Conservation (phyloP, 2,113 vertebrate species). For the Bothrops jararaca region DNA sequence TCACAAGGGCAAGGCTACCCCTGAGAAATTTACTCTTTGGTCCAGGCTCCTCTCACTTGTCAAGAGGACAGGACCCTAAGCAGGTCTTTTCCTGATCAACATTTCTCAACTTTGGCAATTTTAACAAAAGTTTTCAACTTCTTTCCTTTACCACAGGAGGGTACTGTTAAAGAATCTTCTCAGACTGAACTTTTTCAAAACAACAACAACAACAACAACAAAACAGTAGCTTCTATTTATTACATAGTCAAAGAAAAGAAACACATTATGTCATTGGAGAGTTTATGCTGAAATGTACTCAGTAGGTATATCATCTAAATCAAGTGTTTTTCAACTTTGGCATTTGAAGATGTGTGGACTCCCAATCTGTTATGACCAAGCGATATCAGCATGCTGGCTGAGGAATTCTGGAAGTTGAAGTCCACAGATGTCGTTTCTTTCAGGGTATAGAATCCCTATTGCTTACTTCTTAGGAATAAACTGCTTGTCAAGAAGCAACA, state of each 20-base stretch:
- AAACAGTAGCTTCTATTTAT: neutral
- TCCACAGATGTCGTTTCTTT: neutral
- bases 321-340: neutral
- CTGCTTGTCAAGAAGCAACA: neutral
- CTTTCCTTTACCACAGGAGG: conserved; percentile 64
- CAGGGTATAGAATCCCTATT: neutral
- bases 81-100: neutral
- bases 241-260: fast-evolving
- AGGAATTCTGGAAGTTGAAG: neutral
- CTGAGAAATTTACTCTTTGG: neutral
- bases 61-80: neutral
- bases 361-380: neutral
- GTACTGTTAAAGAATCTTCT: conserved; percentile 47
- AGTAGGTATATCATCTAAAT: neutral
- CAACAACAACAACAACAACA: neutral
- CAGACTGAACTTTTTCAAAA: neutral
- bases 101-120: neutral
- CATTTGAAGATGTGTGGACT: neutral
- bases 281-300: neutral
- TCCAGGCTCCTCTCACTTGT: neutral
- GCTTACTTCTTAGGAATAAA: neutral
- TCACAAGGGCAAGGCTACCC: neutral
- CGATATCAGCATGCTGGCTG: neutral
- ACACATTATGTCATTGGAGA: neutral
- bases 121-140: neutral